Conservation (phyloP, 2,888 invertebrate genomes). For the Sminthurides aquaticus region DNA sequence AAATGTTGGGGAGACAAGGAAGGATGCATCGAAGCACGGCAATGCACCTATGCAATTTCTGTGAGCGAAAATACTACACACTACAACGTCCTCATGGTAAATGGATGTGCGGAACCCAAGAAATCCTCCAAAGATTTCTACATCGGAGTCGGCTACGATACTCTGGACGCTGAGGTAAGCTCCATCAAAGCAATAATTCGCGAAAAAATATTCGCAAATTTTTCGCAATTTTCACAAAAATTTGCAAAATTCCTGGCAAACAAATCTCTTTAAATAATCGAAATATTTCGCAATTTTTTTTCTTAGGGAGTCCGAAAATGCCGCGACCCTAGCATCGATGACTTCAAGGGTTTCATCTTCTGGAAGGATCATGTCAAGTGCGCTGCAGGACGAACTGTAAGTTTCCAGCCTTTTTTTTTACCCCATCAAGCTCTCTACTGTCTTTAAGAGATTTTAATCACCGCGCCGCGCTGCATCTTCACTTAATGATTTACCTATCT, state of each 20-base stretch:
- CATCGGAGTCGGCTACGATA: slow-evolving; percentile 1
- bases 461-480: too few species aligned
- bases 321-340: slow-evolving; percentile 1
- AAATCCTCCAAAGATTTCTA: background rate
- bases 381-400: background rate
- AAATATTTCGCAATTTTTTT: background rate
- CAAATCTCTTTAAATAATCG: background rate
- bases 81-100: background rate
- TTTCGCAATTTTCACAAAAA: background rate
- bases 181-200: too few species aligned
- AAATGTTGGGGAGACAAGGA: background rate
- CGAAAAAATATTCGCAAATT: too few species aligned
- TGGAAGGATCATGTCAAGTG: background rate
- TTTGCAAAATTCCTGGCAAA: background rate
- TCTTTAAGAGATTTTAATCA: too few species aligned
- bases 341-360: slow-evolving; percentile 7
- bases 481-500: too few species aligned
- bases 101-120: slow-evolving; percentile 1
- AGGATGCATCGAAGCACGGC: background rate
- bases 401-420: background rate
- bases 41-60: background rate
- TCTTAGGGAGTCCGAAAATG: background rate
- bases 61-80: background rate
- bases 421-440: too few species aligned
- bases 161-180: background rate